A percentile compares a stretch with the other conserved stretches of the same genome.
These are phyloP conservation scores for Pangasius djambal DNA, from an alignment of 2,797 vertebrate genomes.

Conservation along the genomic window DNA sequence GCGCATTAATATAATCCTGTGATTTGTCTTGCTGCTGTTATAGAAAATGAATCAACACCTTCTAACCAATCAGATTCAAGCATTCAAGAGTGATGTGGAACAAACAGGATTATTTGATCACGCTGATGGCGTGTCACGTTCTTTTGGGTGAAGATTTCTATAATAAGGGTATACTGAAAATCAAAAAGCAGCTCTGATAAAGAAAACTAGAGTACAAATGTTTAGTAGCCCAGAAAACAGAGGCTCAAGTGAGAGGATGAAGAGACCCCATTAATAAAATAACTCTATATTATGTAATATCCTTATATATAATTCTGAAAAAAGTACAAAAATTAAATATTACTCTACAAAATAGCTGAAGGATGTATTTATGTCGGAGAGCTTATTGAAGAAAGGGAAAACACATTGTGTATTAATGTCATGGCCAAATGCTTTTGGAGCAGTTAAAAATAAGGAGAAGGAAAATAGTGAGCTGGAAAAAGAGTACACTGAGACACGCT, in stretches of 20 bases:
- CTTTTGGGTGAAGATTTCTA: background rate
- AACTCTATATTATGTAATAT: conserved; percentile 53
- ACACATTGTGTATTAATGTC: conserved; percentile 31
- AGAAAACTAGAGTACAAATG: conserved; percentile 21
- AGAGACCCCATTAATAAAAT: conserved; percentile 55
- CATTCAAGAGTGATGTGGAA: background rate
- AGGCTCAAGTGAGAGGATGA: conserved; percentile 36
- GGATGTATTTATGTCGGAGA: conserved; percentile 38
- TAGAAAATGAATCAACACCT: too few species aligned
- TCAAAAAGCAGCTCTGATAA: conserved; percentile 12
- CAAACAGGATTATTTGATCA: background rate
- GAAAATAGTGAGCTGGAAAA: conserved; percentile 1
- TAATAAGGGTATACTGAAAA: background rate
- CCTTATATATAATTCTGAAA: conserved; percentile 51
- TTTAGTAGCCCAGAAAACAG: conserved; percentile 22
- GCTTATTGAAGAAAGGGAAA: conserved; percentile 47
- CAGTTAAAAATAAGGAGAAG: conserved; percentile 32
- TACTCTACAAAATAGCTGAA: conserved; percentile 52
- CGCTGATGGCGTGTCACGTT: background rate
- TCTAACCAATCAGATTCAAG: background rate
- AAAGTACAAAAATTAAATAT: conserved; percentile 59
- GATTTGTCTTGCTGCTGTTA: background rate
- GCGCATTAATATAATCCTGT: background rate
- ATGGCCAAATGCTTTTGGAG: conserved; percentile 30
- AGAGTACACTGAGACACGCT: background rate